Conservation (phyloP, 2,113 vertebrate genomes). For the Chrysochloris asiatica region DNA sequence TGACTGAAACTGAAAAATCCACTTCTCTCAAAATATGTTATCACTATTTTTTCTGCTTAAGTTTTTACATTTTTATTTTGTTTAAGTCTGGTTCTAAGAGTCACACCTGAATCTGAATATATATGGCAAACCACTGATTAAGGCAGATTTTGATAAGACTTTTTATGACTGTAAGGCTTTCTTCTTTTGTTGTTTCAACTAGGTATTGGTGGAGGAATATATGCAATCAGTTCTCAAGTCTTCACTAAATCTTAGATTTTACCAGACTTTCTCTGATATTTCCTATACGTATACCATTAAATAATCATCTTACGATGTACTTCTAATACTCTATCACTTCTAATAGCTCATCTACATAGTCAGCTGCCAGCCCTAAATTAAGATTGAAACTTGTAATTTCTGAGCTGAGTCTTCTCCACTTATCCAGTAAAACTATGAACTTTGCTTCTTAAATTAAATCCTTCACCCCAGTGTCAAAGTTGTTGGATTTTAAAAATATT, state of each 20-base stretch:
- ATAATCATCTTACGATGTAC: background rate
- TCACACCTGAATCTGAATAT: background rate
- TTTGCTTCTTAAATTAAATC: background rate
- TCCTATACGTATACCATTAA: background rate
- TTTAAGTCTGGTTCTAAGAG: background rate
- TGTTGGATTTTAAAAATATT: too few species aligned
- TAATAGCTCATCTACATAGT: background rate
- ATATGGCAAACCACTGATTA: background rate
- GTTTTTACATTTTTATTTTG: background rate
- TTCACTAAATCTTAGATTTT: background rate
- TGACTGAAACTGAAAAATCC: background rate
- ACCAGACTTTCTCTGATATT: background rate
- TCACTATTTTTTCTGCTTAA: background rate
- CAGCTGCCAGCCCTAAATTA: background rate
- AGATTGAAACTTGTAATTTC: background rate
- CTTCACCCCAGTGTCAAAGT: accelerated
- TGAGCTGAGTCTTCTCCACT: background rate
- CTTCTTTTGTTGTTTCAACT: background rate
- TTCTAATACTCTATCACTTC: background rate
- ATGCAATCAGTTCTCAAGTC: background rate
- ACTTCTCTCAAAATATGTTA: background rate
- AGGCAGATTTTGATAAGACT: background rate
- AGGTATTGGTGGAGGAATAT: background rate
- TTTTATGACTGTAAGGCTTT: background rate
- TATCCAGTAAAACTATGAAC: background rate